Base-by-base conservation (phyloP, 1,140 invertebrate genomes). In the Harpegnathos saltator region DNA sequence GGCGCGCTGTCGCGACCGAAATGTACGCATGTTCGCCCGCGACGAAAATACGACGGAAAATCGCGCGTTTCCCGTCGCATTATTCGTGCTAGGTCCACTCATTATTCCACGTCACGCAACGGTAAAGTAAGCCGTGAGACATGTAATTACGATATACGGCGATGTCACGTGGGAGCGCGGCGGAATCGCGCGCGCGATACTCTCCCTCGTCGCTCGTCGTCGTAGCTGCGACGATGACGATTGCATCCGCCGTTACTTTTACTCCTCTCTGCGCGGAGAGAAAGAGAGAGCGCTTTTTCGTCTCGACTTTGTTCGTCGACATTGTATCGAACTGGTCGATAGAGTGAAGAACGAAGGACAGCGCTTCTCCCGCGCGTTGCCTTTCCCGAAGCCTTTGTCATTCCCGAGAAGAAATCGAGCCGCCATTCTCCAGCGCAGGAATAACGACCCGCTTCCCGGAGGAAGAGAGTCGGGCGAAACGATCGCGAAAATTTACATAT, bases 401-500 rank as follows among this genome's bases (percentile, higher is more conserved):
- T 9, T 38, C 69, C 12, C 29, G 44, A 38, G 24, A 22, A 63
- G 12, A 52, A 29, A 75, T 63, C n/a, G n/a, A 58, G 11, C 24
- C 12, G 26, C 66, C 29, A 48, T 38, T 66, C 26, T 77, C 66
- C 15, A 54, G 38, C 9, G 29, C 29, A 77, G 17, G 56, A 77
- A 77, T 77, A 66, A 66, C 48, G 61, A 77, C 73, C 73, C 5
- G 48, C 11, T 77, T 77, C 48, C 14, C n/a, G 33, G 38, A 54
- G 48, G 29, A 33, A 7, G 29, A 5, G 29, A 5, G 29, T 33
- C 29, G 48, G 44, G n/a, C 26, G 33, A n/a, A 54, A 66, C 61
- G 33, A 54, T 66, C 54, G 59, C 44, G 48, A 24, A 75, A 75
- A 75, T 75, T 75, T 75, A 63, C 58, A 77, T 66, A 66, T 77